Conservation (phyloP, 2,888 invertebrate genomes). For the Lysandra coridon region DNA sequence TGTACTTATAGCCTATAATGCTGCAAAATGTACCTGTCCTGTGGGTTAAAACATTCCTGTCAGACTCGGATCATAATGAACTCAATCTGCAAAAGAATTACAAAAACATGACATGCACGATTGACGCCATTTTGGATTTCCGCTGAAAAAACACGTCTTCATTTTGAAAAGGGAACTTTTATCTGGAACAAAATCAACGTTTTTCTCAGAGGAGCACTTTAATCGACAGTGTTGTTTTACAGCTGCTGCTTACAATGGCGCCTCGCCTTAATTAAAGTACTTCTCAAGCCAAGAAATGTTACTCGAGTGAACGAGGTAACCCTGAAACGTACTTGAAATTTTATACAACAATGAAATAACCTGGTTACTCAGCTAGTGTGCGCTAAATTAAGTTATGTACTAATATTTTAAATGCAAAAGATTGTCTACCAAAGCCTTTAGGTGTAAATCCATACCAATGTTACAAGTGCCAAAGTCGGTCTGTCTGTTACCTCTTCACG, state of each 20-base stretch:
- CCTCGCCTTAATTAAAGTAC: constrained; percentile 23
- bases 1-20: too few relatives aligned
- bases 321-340: background rate
- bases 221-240: constrained; percentile 38
- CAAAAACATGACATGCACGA: background rate
- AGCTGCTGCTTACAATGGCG: constrained; percentile 34
- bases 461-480: too few relatives aligned
- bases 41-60: background rate
- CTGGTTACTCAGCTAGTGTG: background rate
- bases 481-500: too few relatives aligned
- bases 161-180: constrained; percentile 40
- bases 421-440: too few relatives aligned
- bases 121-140: constrained; percentile 11
- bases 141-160: constrained; percentile 40
- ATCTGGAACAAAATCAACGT: constrained; percentile 35
- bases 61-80: background rate
- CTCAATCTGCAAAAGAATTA: background rate
- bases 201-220: constrained; percentile 41
- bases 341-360: background rate
- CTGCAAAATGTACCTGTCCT: background rate
- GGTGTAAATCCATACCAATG: too few relatives aligned
- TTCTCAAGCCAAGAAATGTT: constrained; percentile 10
- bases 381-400: background rate
- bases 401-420: too few relatives aligned
- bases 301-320: constrained; percentile 1